These are phyloP conservation scores for Cerastoderma edule DNA, from an alignment of 2,888 invertebrate species.

Conservation along the genomic window DNA sequence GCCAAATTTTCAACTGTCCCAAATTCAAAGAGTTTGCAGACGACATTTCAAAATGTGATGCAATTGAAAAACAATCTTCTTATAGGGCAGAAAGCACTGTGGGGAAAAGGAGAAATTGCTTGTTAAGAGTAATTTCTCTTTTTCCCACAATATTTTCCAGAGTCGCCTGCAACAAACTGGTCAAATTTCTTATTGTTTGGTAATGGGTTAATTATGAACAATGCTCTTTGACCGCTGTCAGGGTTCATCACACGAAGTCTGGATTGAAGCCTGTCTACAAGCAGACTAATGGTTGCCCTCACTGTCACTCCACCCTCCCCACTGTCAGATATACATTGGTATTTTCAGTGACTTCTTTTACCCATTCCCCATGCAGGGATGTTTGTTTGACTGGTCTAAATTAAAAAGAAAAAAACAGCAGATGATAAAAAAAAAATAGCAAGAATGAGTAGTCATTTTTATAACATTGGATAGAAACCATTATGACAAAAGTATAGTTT, in stretches of 20 bases:
- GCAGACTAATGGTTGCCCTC: too few relatives aligned
- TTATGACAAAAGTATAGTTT: neutral
- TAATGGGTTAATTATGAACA: too few relatives aligned
- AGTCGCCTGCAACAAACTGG: neutral
- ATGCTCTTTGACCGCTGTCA: too few relatives aligned
- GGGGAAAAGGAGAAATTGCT: constrained; percentile 11
- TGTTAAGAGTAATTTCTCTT: neutral
- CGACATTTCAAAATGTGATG: neutral
- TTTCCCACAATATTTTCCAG: constrained; percentile 3
- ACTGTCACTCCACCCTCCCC: too few relatives aligned
- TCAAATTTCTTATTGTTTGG: too few relatives aligned
- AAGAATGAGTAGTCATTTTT: neutral
- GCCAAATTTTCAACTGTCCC: neutral
- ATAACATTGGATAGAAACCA: neutral
- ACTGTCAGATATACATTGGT: too few relatives aligned
- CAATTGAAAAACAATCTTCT: neutral
- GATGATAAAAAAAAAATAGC: neutral
- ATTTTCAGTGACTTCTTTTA: too few relatives aligned
- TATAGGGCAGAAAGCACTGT: neutral
- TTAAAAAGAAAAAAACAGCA: neutral
- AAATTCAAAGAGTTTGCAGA: neutral
- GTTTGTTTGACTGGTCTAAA: neutral
- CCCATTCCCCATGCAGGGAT: too few relatives aligned
- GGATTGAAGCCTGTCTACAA: neutral
- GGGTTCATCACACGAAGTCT: neutral